Evolutionary conservation across 2,797 vertebrate species (phyloP), one percentile per base, ranked within the genome.

Genomic region (Syndactyla subalaris): DNA sequence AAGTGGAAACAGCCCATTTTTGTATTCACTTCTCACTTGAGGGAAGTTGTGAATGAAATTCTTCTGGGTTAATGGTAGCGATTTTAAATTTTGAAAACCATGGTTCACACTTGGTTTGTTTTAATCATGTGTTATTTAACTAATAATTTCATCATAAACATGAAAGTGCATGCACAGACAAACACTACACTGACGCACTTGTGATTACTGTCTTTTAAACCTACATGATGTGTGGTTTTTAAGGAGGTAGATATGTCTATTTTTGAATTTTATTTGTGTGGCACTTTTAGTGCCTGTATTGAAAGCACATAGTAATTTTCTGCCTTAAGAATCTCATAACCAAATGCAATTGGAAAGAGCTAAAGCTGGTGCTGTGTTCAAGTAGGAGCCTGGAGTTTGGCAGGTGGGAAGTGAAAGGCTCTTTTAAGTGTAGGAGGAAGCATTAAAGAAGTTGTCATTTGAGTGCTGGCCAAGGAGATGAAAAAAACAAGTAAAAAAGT

Each of bases 201-300:
- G 52, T 52, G 22, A 57, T 65, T 52, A 30, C 23, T 46, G 12
- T 59, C 48, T 73, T 73, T 76, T 27, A 87, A 63, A 73, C 4
- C 5, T 4, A 36, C 6, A 5, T 4, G 43, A 39, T 19, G 15
- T 9, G 38, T n/a, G 36, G 1, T 20, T 75, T 67, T 83, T 34
- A 63, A 72, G 58, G 27, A 77, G 29, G 21, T 11, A 54, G 52
- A 8, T 55, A 32, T 1, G 4, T 57, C 75, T 78, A 26, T 36
- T 61, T 87, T 65, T 58, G 11, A 38, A 48, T 66, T 55, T 65
- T 20, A 29, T 24, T 85, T 17, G 11, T 61, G 59, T 6, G 1
- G 52, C 39, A 45, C 2, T 8, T 46, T 0, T 12, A 48, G 18
- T 4, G 3, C 30, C 20, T 1, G 1, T 13, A 15, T 36, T 75